Percentiles rank a stretch among this genome's conserved stretches.
Evolutionary conservation across 2,888 invertebrate genomes (phyloP).

Genomic region (Liopterus haemorrhoidalis): DNA sequence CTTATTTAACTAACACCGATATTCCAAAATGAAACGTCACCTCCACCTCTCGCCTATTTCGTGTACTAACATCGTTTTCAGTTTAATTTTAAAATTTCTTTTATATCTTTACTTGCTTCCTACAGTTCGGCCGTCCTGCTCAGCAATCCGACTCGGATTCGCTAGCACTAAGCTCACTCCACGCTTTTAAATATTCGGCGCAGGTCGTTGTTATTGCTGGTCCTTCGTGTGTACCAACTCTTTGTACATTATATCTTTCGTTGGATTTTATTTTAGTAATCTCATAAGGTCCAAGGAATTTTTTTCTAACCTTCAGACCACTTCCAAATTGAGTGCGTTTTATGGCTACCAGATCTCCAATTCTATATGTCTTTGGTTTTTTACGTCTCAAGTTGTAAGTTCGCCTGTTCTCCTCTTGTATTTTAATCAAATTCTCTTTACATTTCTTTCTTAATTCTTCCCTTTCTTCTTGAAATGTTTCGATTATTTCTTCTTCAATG

Average conservation of each 20-base stretch:
- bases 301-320: conserved; percentile 27
- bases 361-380: conserved; percentile 20
- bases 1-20: too few species aligned
- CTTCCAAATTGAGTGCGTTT: conserved; percentile 29
- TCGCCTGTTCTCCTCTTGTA: conserved; percentile 23
- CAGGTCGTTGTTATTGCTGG: too few species aligned
- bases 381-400: conserved; percentile 16
- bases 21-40: too few species aligned
- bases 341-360: conserved; percentile 27
- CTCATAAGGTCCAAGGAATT: conserved; percentile 30
- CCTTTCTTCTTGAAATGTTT: conserved; percentile 18
- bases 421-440: conserved; percentile 21
- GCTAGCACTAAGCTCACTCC: too few species aligned
- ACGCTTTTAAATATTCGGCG: too few species aligned
- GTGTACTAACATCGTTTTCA: too few species aligned
- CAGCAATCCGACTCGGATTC: too few species aligned
- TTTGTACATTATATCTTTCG: conserved; percentile 28
- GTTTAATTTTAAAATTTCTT: too few species aligned
- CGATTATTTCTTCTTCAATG: conserved; percentile 24
- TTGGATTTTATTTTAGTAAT: conserved; percentile 25
- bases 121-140: too few species aligned
- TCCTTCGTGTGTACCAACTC: too few species aligned
- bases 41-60: too few species aligned
- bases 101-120: too few species aligned
- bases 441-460: conserved; percentile 14